Evolutionary conservation across 2,113 vertebrate species (phyloP).

Genomic region (Tragelaphus buxtoni): DNA sequence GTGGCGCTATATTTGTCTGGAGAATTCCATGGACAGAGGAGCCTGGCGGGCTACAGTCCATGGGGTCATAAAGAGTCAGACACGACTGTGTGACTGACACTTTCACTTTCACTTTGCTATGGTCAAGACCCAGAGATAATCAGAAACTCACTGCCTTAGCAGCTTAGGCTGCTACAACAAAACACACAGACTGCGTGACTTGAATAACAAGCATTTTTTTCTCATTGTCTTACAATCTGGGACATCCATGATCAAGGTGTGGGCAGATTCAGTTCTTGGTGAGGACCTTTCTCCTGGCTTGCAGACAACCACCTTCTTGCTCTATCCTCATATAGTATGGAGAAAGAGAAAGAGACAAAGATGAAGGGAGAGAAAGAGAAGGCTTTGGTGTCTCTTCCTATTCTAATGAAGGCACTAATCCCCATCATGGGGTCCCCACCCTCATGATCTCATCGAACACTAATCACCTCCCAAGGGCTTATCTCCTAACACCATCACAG

Average conservation of each 20-base stretch:
- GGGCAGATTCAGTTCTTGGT: not conserved
- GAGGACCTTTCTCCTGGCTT: not conserved
- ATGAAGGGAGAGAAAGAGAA: fast-evolving
- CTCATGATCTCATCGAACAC: not conserved
- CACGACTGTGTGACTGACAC: fast-evolving
- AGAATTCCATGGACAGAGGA: not conserved
- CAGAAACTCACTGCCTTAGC: not conserved
- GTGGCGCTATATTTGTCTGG: not conserved
- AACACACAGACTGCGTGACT: not conserved
- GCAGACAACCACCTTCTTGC: not conserved
- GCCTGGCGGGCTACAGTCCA: not conserved
- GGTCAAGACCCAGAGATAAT: not conserved
- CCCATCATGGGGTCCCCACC: not conserved
- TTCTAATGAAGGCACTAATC: not conserved
- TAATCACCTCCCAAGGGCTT: not conserved
- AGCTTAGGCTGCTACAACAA: not conserved
- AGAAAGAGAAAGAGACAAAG: not conserved
- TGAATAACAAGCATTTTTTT: not conserved
- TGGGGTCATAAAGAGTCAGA: not conserved
- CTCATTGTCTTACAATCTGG: not conserved
- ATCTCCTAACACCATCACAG: not conserved
- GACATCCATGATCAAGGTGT: not conserved
- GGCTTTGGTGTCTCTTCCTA: not conserved
- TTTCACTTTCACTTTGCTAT: not conserved
- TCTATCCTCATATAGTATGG: not conserved